Conservation (phyloP, 2,888 invertebrate genomes). For the Nephrotoma appendiculata region DNA sequence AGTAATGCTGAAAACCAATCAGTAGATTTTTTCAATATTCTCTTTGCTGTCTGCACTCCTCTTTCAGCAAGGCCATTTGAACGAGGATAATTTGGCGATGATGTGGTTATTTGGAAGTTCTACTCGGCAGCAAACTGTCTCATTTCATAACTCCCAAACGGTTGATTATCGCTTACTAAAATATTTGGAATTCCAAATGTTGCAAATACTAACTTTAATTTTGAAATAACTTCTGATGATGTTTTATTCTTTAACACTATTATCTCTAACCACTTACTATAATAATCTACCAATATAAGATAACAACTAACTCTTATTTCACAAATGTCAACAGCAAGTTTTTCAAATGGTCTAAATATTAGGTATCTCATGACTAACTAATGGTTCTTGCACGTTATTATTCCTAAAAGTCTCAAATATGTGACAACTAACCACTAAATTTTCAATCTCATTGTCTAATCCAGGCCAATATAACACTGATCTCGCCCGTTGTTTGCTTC, state of each 20-base stretch:
- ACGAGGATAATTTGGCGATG: too few species aligned
- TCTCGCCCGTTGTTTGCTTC: conserved; percentile 8
- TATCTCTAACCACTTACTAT: not conserved
- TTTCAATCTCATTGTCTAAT: conserved; percentile 8
- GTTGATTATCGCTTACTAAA: too few species aligned
- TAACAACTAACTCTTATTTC: not conserved
- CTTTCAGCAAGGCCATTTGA: too few species aligned
- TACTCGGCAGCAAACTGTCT: too few species aligned
- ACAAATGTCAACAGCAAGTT: conserved; percentile 8
- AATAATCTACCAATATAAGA: not conserved
- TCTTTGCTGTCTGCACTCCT: too few species aligned
- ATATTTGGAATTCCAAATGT: too few species aligned
- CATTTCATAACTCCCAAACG: too few species aligned
- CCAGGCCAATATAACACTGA: conserved; percentile 8
- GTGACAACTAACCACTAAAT: not conserved
- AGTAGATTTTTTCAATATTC: not conserved
- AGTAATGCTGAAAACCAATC: not conserved
- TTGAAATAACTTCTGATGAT: too few species aligned
- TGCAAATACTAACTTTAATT: too few species aligned
- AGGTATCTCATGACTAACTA: conserved; percentile 7
- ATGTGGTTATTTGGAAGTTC: too few species aligned
- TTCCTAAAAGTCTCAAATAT: conserved; percentile 4
- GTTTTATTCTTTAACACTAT: too few species aligned
- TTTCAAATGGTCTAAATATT: conserved; percentile 7
- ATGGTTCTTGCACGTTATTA: conserved; percentile 3